Conservation (phyloP, 1,140 invertebrate species). For the Contarinia nasturtii region DNA sequence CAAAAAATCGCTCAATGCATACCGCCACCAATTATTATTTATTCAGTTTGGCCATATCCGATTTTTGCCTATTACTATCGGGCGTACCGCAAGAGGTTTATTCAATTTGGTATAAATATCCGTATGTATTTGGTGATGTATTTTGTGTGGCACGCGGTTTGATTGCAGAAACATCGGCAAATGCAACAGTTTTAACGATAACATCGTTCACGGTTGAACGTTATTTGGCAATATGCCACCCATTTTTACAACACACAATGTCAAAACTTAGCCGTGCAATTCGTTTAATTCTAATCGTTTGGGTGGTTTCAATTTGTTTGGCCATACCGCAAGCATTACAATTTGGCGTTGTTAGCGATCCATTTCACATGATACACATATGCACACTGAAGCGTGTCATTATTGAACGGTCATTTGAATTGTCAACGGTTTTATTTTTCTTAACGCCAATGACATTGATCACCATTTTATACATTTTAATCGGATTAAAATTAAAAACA, state of each 20-base stretch:
- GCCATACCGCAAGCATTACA: conserved; percentile 62
- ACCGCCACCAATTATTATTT: conserved; percentile 86
- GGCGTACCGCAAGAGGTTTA: conserved; percentile 1
- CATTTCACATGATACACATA: not conserved
- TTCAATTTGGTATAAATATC: conserved; percentile 68
- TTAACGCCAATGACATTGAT: conserved; percentile 57
- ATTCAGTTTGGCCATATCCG: conserved; percentile 83
- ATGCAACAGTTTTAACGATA: conserved; percentile 83
- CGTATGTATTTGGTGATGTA: conserved; percentile 67
- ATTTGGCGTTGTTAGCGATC: conserved; percentile 26
- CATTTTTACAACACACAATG: conserved; percentile 71
- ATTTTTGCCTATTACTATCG: conserved; percentile 66
- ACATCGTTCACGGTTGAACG: conserved; percentile 87
- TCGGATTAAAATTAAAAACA: conserved; percentile 40
- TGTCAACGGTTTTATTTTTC: conserved; percentile 58
- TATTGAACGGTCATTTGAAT: conserved; percentile 42
- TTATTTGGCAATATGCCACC: conserved; percentile 87
- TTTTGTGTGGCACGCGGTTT: conserved; percentile 73
- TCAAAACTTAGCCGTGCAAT: conserved; percentile 46
- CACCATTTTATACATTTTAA: conserved; percentile 46
- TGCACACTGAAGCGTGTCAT: conserved; percentile 27
- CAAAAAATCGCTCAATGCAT: conserved; percentile 76
- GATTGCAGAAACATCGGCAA: conserved; percentile 75
- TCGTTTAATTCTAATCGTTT: conserved; percentile 47
- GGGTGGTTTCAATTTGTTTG: conserved; percentile 46